Conservation (phyloP, 2,797 vertebrate genomes). For the Bufotes viridis region DNA sequence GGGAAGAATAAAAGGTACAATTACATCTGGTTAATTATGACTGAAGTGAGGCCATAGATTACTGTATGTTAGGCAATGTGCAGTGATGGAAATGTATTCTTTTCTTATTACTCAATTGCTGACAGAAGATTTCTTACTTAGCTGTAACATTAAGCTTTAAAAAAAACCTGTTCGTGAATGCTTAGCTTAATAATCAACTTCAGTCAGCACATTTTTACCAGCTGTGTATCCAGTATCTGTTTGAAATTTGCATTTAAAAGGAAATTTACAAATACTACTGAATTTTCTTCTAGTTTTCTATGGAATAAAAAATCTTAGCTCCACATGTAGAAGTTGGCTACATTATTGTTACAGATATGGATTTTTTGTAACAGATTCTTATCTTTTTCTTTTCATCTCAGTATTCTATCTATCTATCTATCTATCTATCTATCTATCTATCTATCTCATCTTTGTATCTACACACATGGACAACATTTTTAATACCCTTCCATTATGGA, state of each 20-base stretch:
- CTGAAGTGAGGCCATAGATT: neutral
- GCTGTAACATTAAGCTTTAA: neutral
- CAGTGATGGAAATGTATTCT: neutral
- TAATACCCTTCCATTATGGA: no score
- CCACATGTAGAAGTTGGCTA: neutral
- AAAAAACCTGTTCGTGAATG: neutral
- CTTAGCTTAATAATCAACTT: neutral
- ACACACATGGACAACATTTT: no score
- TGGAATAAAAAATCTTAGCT: neutral
- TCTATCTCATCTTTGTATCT: neutral
- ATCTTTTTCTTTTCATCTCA: neutral
- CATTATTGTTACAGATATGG: neutral
- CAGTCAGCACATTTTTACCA: slow-evolving; percentile 11
- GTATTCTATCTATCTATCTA: neutral
- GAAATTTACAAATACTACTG: neutral
- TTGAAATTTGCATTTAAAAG: slow-evolving; percentile 28
- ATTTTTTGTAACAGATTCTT: neutral
- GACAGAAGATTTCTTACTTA: neutral
- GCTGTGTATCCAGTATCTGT: slow-evolving; percentile 18
- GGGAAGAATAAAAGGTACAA: neutral
- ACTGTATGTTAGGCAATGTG: no score
- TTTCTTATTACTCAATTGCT: neutral
- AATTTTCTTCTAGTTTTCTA: slow-evolving; percentile 29
- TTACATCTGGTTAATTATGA: neutral
- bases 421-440: neutral